These are phyloP conservation scores for Epinotia bilunana DNA, from an alignment of 2,888 invertebrate genomes.

Conservation along the genomic window DNA sequence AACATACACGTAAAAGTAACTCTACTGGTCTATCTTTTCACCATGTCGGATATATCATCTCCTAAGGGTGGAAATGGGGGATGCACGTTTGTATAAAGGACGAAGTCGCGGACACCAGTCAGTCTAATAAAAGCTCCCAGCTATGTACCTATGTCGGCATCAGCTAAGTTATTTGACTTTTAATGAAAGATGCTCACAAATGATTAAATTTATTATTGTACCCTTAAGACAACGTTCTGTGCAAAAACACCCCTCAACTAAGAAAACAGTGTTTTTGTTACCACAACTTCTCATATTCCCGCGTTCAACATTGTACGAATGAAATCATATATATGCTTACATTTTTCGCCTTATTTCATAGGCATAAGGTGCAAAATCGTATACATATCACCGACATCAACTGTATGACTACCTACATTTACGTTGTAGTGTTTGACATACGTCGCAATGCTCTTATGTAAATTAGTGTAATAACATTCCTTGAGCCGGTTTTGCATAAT, in stretches of 20 bases:
- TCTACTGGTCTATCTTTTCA: no score
- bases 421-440: constrained; percentile 33
- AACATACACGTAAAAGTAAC: no score
- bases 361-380: background rate
- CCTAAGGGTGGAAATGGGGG: no score
- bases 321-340: background rate
- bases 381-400: background rate
- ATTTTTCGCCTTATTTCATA: background rate
- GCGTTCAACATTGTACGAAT: background rate
- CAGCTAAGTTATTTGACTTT: background rate
- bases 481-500: constrained; percentile 37
- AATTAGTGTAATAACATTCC: constrained; percentile 42
- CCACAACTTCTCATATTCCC: background rate
- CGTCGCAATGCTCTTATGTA: constrained; percentile 40
- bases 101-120: no score
- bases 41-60: no score
- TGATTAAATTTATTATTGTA: background rate
- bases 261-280: constrained; percentile 10
- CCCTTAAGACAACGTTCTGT: background rate
- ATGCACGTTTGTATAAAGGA: no score
- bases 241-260: background rate
- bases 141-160: no score
- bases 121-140: no score
- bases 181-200: background rate
- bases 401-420: constrained; percentile 5